phyloP scores from a whole-genome alignment of 2,797 vertebrate species.

The Poecilia wingei region DNA sequence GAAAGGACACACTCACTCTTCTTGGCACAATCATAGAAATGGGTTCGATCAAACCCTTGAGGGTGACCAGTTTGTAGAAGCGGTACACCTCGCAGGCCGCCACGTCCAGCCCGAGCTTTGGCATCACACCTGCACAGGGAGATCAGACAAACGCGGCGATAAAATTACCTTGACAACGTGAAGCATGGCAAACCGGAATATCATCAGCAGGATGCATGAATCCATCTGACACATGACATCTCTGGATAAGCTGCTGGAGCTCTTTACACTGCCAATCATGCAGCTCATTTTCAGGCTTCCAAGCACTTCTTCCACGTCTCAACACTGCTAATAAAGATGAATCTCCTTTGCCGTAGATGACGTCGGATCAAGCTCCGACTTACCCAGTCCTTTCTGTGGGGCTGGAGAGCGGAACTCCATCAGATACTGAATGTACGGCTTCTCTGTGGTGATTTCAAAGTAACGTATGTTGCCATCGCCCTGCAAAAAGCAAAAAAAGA shows the following conservation, averaged over 20 bases:
- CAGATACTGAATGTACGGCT: slow-evolving; percentile 95
- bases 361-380: slow-evolving; percentile 54
- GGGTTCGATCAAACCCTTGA: slow-evolving; percentile 95
- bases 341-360: slow-evolving; percentile 11
- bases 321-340: slow-evolving; percentile 17
- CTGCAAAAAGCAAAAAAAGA: slow-evolving; percentile 67
- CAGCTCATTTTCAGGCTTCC: slow-evolving; percentile 10
- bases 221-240: neutral
- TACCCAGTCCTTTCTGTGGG: slow-evolving; percentile 96
- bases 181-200: neutral
- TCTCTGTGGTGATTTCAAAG: slow-evolving; percentile 93
- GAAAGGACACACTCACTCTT: slow-evolving; percentile 84
- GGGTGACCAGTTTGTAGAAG: slow-evolving; percentile 97
- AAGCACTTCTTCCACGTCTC: neutral
- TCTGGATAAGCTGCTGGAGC: slow-evolving; percentile 1
- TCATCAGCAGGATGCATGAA: neutral
- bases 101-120: slow-evolving; percentile 95
- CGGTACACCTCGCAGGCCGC: slow-evolving; percentile 93
- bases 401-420: slow-evolving; percentile 97
- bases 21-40: slow-evolving; percentile 99
- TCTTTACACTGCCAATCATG: neutral
- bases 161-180: neutral
- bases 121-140: slow-evolving; percentile 90
- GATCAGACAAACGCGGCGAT: slow-evolving; percentile 5
- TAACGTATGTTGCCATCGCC: slow-evolving; percentile 98